Conservation (phyloP, 2,797 vertebrate genomes). For the Tenualosa ilisha region DNA sequence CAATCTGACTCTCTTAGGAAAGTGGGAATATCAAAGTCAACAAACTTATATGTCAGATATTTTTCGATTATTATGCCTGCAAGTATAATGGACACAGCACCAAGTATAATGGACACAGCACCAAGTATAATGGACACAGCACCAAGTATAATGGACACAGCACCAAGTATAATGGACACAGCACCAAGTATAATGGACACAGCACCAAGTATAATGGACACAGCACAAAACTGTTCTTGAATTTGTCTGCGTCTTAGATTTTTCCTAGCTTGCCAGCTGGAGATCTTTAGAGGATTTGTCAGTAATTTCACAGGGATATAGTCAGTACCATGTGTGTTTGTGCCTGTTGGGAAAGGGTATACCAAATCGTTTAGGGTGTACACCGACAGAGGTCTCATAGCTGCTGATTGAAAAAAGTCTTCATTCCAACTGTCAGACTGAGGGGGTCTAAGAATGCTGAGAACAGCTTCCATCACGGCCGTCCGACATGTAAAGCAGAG, state of each 20-base stretch:
- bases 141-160: no score
- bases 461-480: background rate
- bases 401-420: background rate
- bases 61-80: no score
- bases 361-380: background rate
- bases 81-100: no score
- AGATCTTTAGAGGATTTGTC: slow-evolving; percentile 16
- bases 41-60: no score
- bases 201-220: no score
- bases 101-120: no score
- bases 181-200: no score
- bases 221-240: no score
- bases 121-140: no score
- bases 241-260: no score
- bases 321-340: background rate
- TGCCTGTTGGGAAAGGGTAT: background rate
- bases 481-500: background rate
- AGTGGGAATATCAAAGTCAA: background rate
- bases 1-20: background rate
- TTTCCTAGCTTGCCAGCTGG: background rate
- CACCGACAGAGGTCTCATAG: background rate
- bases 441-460: background rate
- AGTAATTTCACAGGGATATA: background rate
- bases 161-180: no score
- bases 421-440: background rate